Conservation (phyloP, 2,888 invertebrate species). For the Pelosia muscerda region DNA sequence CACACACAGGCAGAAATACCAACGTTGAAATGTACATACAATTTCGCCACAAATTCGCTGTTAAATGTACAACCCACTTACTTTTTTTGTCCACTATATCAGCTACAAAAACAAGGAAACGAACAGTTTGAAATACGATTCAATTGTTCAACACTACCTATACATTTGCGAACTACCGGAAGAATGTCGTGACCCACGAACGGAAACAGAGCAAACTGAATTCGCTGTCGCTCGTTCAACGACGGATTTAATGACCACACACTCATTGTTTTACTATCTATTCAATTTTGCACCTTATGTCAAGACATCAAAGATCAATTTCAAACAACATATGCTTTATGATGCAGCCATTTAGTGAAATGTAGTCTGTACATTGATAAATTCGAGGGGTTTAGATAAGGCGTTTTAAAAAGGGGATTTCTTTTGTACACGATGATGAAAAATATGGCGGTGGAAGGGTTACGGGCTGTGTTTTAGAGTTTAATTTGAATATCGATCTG, state of each 20-base stretch:
- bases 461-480: constrained; percentile 34
- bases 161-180: constrained; percentile 42
- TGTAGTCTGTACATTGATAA: constrained; percentile 49
- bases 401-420: constrained; percentile 45
- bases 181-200: constrained; percentile 46
- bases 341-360: constrained; percentile 35
- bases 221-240: constrained; percentile 43
- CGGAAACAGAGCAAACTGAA: constrained; percentile 49
- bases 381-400: constrained; percentile 54
- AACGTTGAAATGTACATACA: neutral
- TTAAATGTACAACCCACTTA: neutral
- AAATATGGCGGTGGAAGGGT: constrained; percentile 47
- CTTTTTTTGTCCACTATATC: neutral
- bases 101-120: constrained; percentile 6
- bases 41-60: neutral
- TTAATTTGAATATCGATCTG: constrained; percentile 49
- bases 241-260: constrained; percentile 46
- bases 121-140: neutral
- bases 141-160: constrained; percentile 8
- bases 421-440: constrained; percentile 52
- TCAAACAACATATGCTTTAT: neutral
- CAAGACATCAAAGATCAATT: neutral
- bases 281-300: constrained; percentile 22
- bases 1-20: too few relatives aligned
- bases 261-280: constrained; percentile 32